Base-by-base conservation (phyloP, 2,888 invertebrate species). In the Mesoligia furuncula region DNA sequence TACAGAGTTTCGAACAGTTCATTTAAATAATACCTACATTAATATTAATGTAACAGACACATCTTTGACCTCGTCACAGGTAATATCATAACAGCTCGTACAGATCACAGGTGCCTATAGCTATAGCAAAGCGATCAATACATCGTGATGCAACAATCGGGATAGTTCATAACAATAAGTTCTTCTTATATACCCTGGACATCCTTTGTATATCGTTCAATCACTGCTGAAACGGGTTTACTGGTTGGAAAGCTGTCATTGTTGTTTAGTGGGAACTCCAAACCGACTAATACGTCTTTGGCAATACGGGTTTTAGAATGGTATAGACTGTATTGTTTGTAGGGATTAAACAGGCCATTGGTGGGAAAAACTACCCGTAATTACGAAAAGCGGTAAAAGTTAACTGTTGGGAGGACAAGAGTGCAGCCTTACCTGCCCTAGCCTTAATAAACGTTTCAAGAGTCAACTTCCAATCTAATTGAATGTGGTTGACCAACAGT, bases 141-240 rank as follows among this genome's bases (percentile, higher is more conserved):
- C 73, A 31, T 45, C 27, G 73, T 77, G 73, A 73, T 81, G 85
- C 84, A 81, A 82, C 82, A 79, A 85, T 85, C 70, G 57, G 64
- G 59, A 75, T 67, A 65, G 62, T 59, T 75, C 73, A 65, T 73
- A 75, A 85, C 79, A 85, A 85, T 79, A 77, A 75, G 79, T 64
- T 62, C 31, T 61, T 48, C 24, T 24, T 64, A 59, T 27, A 69
- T 77, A 79, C 24, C 64, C 61, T 68, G 80, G 27, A 68, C 65
- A 68, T 54, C 72, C 61, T 70, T 77, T 84, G 84, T 84, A 73
- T 24, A 66, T 62, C 24, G 39, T 61, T 67, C 75, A 61, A 84
- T 68, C 73, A 84, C 65, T 69, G 75, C 67, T 61, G 54, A 13
- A 74, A 51, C 48, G 31, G 73, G 64, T 71, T 75, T 76, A 68